Base-by-base conservation (phyloP, 2,113 vertebrate genomes). In the Triplophysa tibetana region DNA sequence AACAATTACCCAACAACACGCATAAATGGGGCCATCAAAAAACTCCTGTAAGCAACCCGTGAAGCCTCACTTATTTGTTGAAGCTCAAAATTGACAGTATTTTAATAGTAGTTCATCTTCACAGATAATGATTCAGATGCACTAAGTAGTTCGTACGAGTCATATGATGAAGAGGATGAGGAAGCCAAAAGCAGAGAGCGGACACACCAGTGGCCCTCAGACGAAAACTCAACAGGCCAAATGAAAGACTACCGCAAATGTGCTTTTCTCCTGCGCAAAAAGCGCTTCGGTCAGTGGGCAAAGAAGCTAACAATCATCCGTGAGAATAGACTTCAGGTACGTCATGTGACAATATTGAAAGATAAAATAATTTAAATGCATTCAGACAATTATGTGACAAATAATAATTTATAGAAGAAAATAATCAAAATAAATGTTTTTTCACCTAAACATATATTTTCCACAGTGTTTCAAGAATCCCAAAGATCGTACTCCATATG, bases 71-170 rank as follows among this genome's bases (percentile, higher is more conserved):
- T 6, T 60, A 23, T 54, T 60, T 54, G 1, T 24, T 56, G 65
- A 66, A 11, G 17, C n/a, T 12, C 9, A 50, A 63, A 63, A 80
- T 85, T 17, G 4, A 0, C 29, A 48, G 2, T 2, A 24, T 43
- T 60, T 70, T 11, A 8, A 33, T 45, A 4, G 1, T 7, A 23
- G 2, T 68, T 70, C 9, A 17, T 54, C 9, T 84, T 56, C 73
- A 4, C 89, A 99, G 98, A 98, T 90, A 98, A 98, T 58, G 98
- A 99, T 88, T 99, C 97, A 0, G 97, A 99, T 58, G 97, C 94
- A 0, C 93, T 98, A 90, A 99, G 97, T 91, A 99, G 97, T 85
- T 98, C 96, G 16, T 99, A 99, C 0, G 98, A 99, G 88, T 99
- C 98, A 0, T 99, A 99, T 0, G 97, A 99, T 0, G 98, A 99